These are phyloP conservation scores for Psilopsiagon aurifrons DNA, from an alignment of 2,113 vertebrate genomes.

Conservation along the genomic window DNA sequence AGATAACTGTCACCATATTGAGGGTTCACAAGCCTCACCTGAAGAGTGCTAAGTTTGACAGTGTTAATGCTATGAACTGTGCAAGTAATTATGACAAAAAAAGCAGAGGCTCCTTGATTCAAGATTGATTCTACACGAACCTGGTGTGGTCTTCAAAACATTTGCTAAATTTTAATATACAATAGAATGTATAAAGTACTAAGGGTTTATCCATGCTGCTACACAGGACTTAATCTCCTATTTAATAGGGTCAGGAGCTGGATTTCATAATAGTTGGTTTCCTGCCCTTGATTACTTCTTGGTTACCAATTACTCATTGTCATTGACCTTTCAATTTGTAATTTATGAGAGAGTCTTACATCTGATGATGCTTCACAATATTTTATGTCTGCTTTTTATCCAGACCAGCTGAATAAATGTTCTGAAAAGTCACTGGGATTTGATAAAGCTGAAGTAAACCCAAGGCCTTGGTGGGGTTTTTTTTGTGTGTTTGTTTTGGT, in stretches of 20 bases:
- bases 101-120: background rate
- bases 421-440: slow-evolving; percentile 46
- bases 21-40: background rate
- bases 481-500: background rate
- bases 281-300: slow-evolving; percentile 17
- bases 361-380: slow-evolving; percentile 44
- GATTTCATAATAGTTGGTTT: slow-evolving; percentile 15
- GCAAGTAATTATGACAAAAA: background rate
- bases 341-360: slow-evolving; percentile 39
- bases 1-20: background rate
- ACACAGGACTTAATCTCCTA: background rate
- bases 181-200: background rate
- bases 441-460: slow-evolving; percentile 26
- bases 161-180: slow-evolving; percentile 14
- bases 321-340: slow-evolving; percentile 52
- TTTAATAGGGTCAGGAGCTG: background rate
- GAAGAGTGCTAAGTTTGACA: background rate
- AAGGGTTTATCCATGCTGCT: background rate
- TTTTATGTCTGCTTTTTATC: slow-evolving; percentile 39
- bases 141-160: background rate
- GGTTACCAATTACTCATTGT: slow-evolving; percentile 14
- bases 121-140: background rate
- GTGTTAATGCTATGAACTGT: background rate
- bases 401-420: slow-evolving; percentile 64
- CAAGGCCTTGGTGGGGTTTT: background rate